Evolutionary conservation across 2,888 invertebrate species (phyloP), one percentile per base, ranked within the genome.

Genomic region (Perizoma flavofasciatum): DNA sequence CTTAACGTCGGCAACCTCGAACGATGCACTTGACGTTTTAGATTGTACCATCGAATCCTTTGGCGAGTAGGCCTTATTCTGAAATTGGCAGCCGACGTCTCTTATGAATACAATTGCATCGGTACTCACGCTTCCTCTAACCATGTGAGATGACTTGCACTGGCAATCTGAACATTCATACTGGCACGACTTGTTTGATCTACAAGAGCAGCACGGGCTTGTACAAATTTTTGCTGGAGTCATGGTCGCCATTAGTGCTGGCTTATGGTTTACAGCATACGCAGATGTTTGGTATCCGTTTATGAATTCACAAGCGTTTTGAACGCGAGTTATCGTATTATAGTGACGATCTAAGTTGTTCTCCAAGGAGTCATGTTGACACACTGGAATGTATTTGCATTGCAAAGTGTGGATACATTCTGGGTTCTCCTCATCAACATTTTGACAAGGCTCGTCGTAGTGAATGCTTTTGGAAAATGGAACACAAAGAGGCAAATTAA

Each of bases 21-120:
- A 81, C 10, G 81, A 83, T 8, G 71, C 71, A 61, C 80, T 85
- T 3, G 85, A 88, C 40, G 67, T 68, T 68, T 82, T 83, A 5
- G 77, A 72, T 49, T 75, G 75, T 34, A 76, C 55, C 33, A 73
- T 9, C 35, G 79, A 81, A 58, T 75, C 75, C 55, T 71, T 76
- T 0, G 73, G 75, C 4, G 73, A 71, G 62, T 61, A 68, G 9
- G 37, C 71, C 70, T 81, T 85, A 57, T 77, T 79, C 63, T 78
- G 72, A 65, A 89, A 89, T 65, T 91, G 91, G 67, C 90, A 91
- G 5, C 89, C 90, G 6, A 90, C 90, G 64, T 91, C 89, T 72
- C 90, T 83, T 40, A 91, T 86, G 59, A 82, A 90, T 63, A 90
- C 73, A 9, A 90, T 74, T 2, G 77, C 79, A 37, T 86, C 83